These are phyloP conservation scores for Nesoenas mayeri DNA, from an alignment of 2,113 vertebrate species.

Conservation along the genomic window DNA sequence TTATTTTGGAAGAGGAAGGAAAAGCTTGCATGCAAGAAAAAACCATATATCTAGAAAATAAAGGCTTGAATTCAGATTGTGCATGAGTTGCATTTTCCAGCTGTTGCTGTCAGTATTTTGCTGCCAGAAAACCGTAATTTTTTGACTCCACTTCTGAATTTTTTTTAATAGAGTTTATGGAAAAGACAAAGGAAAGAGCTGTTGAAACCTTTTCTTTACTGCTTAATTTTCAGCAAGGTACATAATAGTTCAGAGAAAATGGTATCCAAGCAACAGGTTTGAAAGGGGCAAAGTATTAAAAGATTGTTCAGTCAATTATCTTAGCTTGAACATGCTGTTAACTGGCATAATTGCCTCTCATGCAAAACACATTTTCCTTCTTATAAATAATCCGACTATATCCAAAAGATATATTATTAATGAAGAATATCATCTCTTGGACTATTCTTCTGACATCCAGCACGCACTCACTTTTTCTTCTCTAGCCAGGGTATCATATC, in stretches of 20 bases:
- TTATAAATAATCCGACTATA: conserved; percentile 6
- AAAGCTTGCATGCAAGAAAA: neutral
- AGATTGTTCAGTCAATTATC: conserved; percentile 55
- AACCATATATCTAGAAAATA: neutral
- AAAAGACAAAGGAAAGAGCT: conserved; percentile 34
- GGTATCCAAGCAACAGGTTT: conserved; percentile 71
- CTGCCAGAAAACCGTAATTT: neutral
- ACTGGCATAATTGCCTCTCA: conserved; percentile 32
- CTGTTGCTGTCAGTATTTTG: neutral
- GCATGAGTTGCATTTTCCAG: neutral
- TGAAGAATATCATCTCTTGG: neutral
- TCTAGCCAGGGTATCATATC: neutral
- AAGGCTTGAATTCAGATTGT: neutral
- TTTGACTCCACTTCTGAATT: neutral
- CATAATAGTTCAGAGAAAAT: conserved; percentile 43
- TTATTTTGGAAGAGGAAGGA: neutral
- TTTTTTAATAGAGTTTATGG: neutral
- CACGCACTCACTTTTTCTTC: neutral
- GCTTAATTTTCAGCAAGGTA: conserved; percentile 42
- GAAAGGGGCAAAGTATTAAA: conserved; percentile 46
- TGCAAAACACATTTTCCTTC: conserved; percentile 1
- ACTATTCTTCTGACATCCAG: neutral
- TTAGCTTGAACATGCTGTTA: conserved; percentile 54
- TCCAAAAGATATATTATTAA: conserved; percentile 8
- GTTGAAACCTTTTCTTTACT: conserved; percentile 17